Conservation (phyloP, 2,888 invertebrate genomes). For the Xestia xanthographa region DNA sequence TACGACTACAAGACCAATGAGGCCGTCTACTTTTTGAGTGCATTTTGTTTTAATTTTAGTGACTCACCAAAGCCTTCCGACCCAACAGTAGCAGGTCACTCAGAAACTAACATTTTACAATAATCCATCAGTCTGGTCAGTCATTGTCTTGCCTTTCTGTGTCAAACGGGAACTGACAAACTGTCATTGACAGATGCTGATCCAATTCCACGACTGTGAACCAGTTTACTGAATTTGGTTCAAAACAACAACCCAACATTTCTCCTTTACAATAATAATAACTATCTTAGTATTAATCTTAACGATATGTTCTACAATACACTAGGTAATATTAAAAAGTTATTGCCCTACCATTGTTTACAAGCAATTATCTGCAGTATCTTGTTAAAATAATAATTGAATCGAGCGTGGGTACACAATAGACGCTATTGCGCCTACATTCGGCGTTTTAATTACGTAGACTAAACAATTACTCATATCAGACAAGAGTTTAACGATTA, state of each 20-base stretch:
- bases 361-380: slow-evolving; percentile 69
- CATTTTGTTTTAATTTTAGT: neutral
- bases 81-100: slow-evolving; percentile 22
- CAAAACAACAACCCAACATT: slow-evolving; percentile 29
- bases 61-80: no score
- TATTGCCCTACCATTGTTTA: slow-evolving; percentile 69
- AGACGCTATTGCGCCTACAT: slow-evolving; percentile 52
- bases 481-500: slow-evolving; percentile 26
- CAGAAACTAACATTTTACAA: slow-evolving; percentile 25
- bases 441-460: slow-evolving; percentile 60
- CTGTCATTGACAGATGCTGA: slow-evolving; percentile 24
- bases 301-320: slow-evolving; percentile 54
- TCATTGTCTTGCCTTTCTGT: slow-evolving; percentile 56
- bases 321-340: slow-evolving; percentile 68
- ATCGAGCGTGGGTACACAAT: slow-evolving; percentile 69
- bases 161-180: slow-evolving; percentile 34
- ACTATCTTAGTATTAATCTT: slow-evolving; percentile 45
- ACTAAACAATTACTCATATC: slow-evolving; percentile 40
- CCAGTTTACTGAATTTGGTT: slow-evolving; percentile 16
- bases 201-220: slow-evolving; percentile 7
- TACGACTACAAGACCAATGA: neutral
- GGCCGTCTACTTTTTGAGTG: neutral
- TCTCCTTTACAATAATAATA: slow-evolving; percentile 21
- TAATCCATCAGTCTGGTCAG: slow-evolving; percentile 52
- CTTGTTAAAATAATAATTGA: slow-evolving; percentile 73